A percentile compares a stretch with the other conserved stretches of the same genome.
phyloP scores from a whole-genome alignment of 2,888 invertebrate genomes.

The Liposcelis brunnea region DNA sequence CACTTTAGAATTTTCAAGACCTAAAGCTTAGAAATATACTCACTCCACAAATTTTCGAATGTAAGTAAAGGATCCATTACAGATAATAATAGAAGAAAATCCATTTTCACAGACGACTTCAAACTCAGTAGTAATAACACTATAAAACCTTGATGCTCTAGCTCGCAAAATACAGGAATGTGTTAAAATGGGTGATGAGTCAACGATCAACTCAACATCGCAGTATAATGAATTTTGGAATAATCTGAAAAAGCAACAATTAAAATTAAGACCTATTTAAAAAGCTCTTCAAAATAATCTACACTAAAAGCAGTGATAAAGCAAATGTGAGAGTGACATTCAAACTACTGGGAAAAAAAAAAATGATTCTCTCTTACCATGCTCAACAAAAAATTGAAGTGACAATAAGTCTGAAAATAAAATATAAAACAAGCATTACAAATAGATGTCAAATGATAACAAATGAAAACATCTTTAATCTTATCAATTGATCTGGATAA shows the following conservation, averaged over 20 bases:
- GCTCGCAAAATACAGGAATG: constrained; percentile 41
- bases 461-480: neutral
- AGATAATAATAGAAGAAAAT: neutral
- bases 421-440: constrained; percentile 4
- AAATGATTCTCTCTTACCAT: too few species aligned
- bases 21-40: constrained; percentile 7
- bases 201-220: constrained; percentile 41
- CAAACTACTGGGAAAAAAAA: too few species aligned
- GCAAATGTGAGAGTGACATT: too few species aligned
- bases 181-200: constrained; percentile 37
- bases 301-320: too few species aligned
- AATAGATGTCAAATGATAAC: neutral
- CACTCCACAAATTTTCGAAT: constrained; percentile 9
- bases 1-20: too few species aligned
- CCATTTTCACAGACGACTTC: neutral
- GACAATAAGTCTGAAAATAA: neutral
- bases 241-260: constrained; percentile 32
- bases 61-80: constrained; percentile 5
- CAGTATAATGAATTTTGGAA: constrained; percentile 40
- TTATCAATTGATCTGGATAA: neutral
- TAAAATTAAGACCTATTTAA: constrained; percentile 6
- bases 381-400: constrained; percentile 9
- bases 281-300: too few species aligned
- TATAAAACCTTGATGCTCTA: constrained; percentile 39
- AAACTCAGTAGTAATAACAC: constrained; percentile 27